Base-by-base conservation (phyloP, 2,113 vertebrate species). In the Saccopteryx leptura region DNA sequence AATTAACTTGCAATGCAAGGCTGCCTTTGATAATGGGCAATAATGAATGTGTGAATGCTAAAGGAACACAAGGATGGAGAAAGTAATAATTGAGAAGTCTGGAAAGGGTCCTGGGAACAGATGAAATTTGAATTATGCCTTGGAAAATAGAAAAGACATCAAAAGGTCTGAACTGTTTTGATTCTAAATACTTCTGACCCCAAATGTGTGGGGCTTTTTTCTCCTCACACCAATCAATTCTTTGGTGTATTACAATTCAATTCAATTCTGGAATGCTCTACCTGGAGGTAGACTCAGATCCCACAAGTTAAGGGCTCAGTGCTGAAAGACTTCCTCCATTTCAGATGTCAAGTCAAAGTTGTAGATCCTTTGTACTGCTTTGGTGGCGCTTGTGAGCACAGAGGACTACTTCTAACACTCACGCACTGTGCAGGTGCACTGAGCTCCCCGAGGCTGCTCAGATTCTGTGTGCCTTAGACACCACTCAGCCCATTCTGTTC, bases 371-470 rank as follows among this genome's bases (percentile, higher is more conserved):
- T 33, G 9, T 56, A 52, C 28, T 14, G 65, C 5, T 19, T 60
- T 5, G 13, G n/a, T n/a, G 54, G 69, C 28, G 48, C n/a, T 90
- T 76, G 0, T 13, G 23, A 56, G 69, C 19, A 26, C 33, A 72
- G 39, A 91, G 50, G 76, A 19, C 28, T 39, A 26, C 4, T 39
- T 58, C 3, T 23, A 60, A 93, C 28, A 10, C 7, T 7, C 1
- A 1, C 3, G 0, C 7, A 9, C 39, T 15, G 6, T n/a, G 9
- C 28, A 2, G 8, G 26, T 1, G 21, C 39, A 4, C 24, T 78
- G 23, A 6, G 5, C 10, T 15, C n/a, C 13, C 50, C 12, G n/a
- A 31, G 60, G 85, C 3, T 24, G 14, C 54, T 80, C 66, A n/a
- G 63, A 68, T 18, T 82, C 5, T 2, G 26, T 48, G 24, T 24